These are phyloP conservation scores for Aphaenogaster rudis DNA, from an alignment of 1,140 invertebrate species.

Conservation along the genomic window DNA sequence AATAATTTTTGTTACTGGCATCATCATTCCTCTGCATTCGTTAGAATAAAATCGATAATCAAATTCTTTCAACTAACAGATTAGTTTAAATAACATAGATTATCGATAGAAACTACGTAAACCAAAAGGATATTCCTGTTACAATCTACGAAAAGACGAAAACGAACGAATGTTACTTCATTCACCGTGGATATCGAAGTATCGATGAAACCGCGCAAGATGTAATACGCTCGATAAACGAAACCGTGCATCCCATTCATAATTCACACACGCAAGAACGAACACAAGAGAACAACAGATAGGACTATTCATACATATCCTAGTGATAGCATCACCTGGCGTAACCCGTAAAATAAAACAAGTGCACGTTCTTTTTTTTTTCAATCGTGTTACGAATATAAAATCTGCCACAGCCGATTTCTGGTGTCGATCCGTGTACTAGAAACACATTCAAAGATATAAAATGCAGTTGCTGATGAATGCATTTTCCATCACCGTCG, in stretches of 20 bases:
- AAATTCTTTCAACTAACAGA: not conserved
- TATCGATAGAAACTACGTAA: not conserved
- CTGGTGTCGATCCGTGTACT: not conserved
- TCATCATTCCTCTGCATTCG: not conserved
- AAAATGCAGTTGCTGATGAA: conserved; percentile 43
- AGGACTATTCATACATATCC: conserved; percentile 44
- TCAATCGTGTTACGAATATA: conserved; percentile 31
- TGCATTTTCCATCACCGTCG: conserved; percentile 20
- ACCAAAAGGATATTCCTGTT: not conserved
- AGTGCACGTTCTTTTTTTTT: not conserved
- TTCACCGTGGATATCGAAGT: not conserved
- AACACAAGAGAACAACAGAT: conserved; percentile 23
- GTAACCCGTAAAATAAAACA: conserved; percentile 37
- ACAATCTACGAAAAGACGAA: not conserved
- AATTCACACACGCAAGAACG: conserved; percentile 14
- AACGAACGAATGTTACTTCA: not conserved
- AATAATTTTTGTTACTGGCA: not conserved
- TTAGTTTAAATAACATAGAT: not conserved
- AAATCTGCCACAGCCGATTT: conserved; percentile 40
- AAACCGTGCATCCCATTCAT: conserved; percentile 37
- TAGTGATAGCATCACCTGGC: conserved; percentile 20
- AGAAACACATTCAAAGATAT: conserved; percentile 27
- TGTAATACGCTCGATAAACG: conserved; percentile 25
- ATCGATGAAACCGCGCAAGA: conserved; percentile 16
- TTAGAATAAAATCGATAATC: not conserved